Evolutionary conservation across 2,113 vertebrate species (phyloP), one percentile per base, ranked within the genome.

Genomic region (Pampusana beccarii): DNA sequence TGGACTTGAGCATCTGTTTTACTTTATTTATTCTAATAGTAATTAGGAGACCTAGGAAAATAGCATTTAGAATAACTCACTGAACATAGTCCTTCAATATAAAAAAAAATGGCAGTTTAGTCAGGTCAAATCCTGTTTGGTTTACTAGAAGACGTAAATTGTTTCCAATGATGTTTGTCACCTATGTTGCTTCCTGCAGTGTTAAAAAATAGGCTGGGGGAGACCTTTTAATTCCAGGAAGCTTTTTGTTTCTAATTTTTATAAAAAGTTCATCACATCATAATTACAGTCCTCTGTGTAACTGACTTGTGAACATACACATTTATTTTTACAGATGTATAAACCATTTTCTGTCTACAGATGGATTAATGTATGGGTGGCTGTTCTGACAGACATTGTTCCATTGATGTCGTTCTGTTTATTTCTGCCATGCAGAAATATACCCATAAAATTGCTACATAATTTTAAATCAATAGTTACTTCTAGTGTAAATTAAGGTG

Each of bases 221-320:
- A 73, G 26, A 58, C 7, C 14, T 85, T 31, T 26, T 78, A 31
- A 51, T 84, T 89, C 24, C 36, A 53, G 18, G 14, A 75, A 75
- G 31, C 51, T 53, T 70, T 84, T 64, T 71, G 34, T 80, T 95
- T 92, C 42, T 86, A 13, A 14, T 62, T 92, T 64, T 13, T 78
- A 0, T 19, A 64, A 48, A 60, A 87, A 16, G 10, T 42, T 50
- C 33, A 5, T 85, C 8, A 40, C 66, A 14, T 14, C 0, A 1
- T 88, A 56, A 77, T 57, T 8, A 10, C 36, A 13, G 14, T 69
- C 31, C 31, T 58, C 8, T 82, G 1, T 77, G 7, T 60, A 75
- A 46, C 13, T 77, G 51, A 29, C 48, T 53, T 44, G 15, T 83
- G n/a, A 66, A 58, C 4, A 10, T 13, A 16, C 3, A 23, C 5